Base-by-base conservation (phyloP, 2,113 vertebrate genomes). In the Synodontis membranacea region DNA sequence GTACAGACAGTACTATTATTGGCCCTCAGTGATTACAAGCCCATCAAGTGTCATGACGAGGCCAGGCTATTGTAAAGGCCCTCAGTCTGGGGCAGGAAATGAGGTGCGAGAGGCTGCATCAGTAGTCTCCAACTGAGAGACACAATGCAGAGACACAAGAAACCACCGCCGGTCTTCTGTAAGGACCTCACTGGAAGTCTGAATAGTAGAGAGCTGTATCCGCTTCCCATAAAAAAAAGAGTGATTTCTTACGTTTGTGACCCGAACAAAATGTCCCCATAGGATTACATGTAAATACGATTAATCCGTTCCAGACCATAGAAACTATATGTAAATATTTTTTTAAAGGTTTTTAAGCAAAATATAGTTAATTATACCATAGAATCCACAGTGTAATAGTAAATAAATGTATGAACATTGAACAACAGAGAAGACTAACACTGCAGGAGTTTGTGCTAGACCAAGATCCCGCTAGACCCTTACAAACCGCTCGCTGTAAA, bases 1-100 rank as follows among this genome's bases (percentile, higher is more conserved):
- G 87, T 93, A 82, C 90, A 93, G 92, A 88, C 92, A 91, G 80
- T 80, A 80, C 93, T 93, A 89, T 95, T 95, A 89, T 92, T 80
- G 12, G 54, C 92, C 90, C 91, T 88, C 70, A 87, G 39, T 90
- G 91, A 91, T 91, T 94, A 91, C 88, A 88, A 88, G 88, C 89
- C 88, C 88, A 90, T 87, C 64, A 87, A 90, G 90, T 88, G 90
- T 89, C 89, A 91, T 88, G 89, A 89, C 91, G 90, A 89, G 72
- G 79, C 62, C 80, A 90, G 91, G 85, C 89, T 89, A 89, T 88
- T 94, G 95, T 90, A 89, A 91, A 80, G 88, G 86, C 21, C 87
- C 70, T 92, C 90, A 91, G 91, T 85, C 76, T 86, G 84, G 79
- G 87, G 91, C 89, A 90, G 92, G 89, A 86, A 89, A 93, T 92